Evolutionary conservation across 2,888 invertebrate genomes (phyloP).

Genomic region (Cheilosia grossa): DNA sequence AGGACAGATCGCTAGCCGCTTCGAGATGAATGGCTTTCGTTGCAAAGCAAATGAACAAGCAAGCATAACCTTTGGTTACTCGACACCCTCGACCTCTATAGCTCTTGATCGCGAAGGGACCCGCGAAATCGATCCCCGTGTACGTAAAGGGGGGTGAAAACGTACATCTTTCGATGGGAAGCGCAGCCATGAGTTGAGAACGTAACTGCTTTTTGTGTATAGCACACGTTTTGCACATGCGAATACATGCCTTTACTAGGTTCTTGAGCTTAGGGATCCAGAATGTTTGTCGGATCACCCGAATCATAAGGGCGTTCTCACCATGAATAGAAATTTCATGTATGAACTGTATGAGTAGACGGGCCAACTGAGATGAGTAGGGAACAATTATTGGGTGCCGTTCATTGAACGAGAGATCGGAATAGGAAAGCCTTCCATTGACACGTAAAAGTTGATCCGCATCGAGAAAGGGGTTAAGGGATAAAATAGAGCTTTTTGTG

Average conservation of each 20-base stretch:
- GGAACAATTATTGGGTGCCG: not conserved
- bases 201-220: too few species aligned
- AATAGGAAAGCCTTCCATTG: not conserved
- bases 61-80: not conserved
- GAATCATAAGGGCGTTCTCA: too few species aligned
- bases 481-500: not conserved
- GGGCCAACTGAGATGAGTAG: too few species aligned
- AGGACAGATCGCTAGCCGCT: not conserved
- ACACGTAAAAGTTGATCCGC: not conserved
- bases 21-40: not conserved
- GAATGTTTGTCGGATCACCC: too few species aligned
- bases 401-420: not conserved
- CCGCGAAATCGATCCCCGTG: slow-evolving; percentile 51
- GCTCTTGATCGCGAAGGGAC: not conserved
- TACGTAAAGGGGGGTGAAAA: slow-evolving; percentile 4
- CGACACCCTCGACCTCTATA: not conserved
- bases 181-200: slow-evolving; percentile 43
- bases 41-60: not conserved
- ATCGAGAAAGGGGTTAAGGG: slow-evolving; percentile 1
- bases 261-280: too few species aligned
- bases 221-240: too few species aligned
- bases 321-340: too few species aligned
- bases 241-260: too few species aligned
- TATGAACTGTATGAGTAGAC: too few species aligned
- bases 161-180: slow-evolving; percentile 28